These are phyloP conservation scores for Hydractinia symbiolongicarpus DNA, from an alignment of 30 jellyfish, hydroid and myxozoan species.

Conservation along the genomic window DNA sequence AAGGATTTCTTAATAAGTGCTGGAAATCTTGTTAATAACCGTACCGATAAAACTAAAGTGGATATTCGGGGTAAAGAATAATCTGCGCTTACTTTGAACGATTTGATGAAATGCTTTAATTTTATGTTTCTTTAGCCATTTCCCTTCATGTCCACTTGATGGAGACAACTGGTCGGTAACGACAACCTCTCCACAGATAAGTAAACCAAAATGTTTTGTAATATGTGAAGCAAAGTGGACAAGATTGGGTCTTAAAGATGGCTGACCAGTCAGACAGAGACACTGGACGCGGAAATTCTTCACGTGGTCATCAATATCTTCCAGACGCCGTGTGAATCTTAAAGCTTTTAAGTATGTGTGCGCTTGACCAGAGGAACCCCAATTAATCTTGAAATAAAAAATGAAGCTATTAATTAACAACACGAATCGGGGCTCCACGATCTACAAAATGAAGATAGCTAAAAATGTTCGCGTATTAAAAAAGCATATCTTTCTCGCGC, in stretches of 20 bases:
- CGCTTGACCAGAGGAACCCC: conserved; percentile 98
- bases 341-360: conserved; percentile 79
- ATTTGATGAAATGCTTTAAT: conserved; percentile 78
- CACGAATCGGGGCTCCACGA: too few relatives aligned
- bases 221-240: conserved; percentile 84
- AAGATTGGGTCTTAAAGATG: conserved; percentile 84
- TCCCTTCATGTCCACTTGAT: conserved; percentile 33
- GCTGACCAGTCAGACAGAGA: conserved; percentile 69
- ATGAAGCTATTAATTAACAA: not conserved
- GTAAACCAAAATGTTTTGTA: conserved; percentile 70
- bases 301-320: conserved; percentile 69
- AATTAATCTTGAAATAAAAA: conserved; percentile 58
- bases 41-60: too few relatives aligned
- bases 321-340: conserved; percentile 64
- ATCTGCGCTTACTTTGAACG: conserved; percentile 46
- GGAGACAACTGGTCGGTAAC: not conserved
- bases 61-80: too few relatives aligned
- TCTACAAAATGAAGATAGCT: too few relatives aligned
- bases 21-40: too few relatives aligned
- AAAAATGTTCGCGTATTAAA: too few relatives aligned
- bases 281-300: conserved; percentile 82
- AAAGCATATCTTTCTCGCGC: too few relatives aligned
- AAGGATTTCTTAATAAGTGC: too few relatives aligned
- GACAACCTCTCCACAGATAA: conserved; percentile 86
- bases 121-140: conserved; percentile 76